A percentile compares a stretch with the other conserved stretches of the same genome.
These are phyloP conservation scores for Hetaerina americana DNA, from an alignment of 1,140 invertebrate genomes.

Conservation along the genomic window DNA sequence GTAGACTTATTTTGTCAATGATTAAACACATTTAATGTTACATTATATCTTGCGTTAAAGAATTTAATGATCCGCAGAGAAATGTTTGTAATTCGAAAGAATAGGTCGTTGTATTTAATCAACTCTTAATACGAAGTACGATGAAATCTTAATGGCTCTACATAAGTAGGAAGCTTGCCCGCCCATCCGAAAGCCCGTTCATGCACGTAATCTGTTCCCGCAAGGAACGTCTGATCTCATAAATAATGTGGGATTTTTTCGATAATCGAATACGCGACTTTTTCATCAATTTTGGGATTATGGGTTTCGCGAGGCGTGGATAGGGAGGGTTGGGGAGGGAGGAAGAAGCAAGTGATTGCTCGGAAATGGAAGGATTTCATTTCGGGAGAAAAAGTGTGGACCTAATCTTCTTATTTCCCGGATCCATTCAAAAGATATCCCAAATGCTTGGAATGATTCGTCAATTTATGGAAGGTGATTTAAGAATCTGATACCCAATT, in stretches of 20 bases:
- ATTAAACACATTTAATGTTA: no score
- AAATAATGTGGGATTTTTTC: not conserved
- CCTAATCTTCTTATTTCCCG: not conserved
- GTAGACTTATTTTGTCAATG: no score
- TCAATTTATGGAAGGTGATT: not conserved
- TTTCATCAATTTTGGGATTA: not conserved
- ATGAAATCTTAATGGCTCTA: no score
- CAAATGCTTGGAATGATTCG: not conserved
- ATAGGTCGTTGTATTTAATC: no score
- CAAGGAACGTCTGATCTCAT: not conserved
- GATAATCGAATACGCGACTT: not conserved
- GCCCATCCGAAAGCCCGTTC: no score
- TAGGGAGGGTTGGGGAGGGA: not conserved
- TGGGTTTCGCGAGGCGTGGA: not conserved
- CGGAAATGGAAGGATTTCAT: not conserved
- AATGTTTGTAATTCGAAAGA: no score
- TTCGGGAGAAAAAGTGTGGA: not conserved
- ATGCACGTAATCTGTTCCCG: no score
- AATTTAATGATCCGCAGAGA: no score
- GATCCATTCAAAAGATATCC: not conserved
- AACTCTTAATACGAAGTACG: no score
- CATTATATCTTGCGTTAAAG: no score
- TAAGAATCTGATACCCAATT: no score
- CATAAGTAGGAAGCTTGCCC: no score
- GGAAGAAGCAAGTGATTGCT: not conserved